Evolutionary conservation across 2,113 vertebrate genomes (phyloP), one percentile per base, ranked within the genome.

Genomic region (Aphelocoma coerulescens): DNA sequence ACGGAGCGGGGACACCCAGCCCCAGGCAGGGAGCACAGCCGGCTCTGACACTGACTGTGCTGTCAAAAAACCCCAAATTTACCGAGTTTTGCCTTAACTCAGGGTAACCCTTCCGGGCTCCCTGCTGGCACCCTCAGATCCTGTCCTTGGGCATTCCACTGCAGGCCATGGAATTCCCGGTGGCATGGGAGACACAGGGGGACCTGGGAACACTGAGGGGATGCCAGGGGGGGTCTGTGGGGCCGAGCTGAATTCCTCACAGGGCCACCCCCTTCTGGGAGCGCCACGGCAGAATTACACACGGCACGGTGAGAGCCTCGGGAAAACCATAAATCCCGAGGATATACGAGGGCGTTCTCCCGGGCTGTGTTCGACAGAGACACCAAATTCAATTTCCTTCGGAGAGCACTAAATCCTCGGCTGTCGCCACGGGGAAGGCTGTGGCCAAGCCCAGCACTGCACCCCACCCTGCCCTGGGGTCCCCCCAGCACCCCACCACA

Each of bases 341-440:
- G 96, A 98, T 96, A 96, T 96, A 98, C 3, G 95, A 96, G 97
- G 87, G 62, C 63, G 58, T 46, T 59, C 90, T 97, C 90, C 92
- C 71, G 1, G 22, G 85, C 59, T 46, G 93, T 96, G 96, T 97
- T 97, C 96, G 27, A 97, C 98, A 97, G 96, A 98, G 97, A 97
- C 97, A 97, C 82, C 66, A 93, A 97, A 98, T 97, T 96, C 97
- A 97, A 97, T 98, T 98, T 97, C 95, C 97, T 97, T 93, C 11
- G 13, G 90, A 87, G 97, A 91, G 96, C 96, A 88, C 86, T 98
- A 97, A 97, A 98, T 98, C 97, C 95, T 91, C 3, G 10, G 80
- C 74, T 5, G 55, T 79, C 77, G 55, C 61, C 2, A 0, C 20
- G 0, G 6, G 37, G 75, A 26, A 58, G 14, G 58, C 74, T 65